phyloP scores from a whole-genome alignment of 2,113 vertebrate genomes.

The Rhadina sibilatrix region DNA sequence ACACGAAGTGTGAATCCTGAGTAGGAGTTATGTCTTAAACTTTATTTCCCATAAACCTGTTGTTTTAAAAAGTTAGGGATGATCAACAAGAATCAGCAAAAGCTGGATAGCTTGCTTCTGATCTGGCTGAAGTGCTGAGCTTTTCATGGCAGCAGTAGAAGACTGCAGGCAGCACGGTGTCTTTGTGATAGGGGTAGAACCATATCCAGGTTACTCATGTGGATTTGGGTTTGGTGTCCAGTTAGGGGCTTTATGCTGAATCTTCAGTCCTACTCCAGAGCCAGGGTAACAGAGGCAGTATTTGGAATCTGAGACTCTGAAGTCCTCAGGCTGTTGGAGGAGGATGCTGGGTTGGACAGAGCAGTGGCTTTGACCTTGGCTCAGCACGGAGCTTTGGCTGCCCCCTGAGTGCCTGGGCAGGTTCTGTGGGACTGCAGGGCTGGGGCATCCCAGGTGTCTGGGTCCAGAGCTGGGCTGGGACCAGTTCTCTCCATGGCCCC shows the following conservation, averaged over 20 bases:
- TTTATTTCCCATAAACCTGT: not conserved
- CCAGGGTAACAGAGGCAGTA: not conserved
- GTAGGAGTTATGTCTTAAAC: not conserved
- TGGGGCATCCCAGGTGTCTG: accelerated
- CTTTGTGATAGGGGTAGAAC: not conserved
- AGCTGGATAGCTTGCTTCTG: not conserved
- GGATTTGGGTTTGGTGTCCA: not conserved
- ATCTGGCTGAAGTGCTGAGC: not conserved
- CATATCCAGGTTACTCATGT: not conserved
- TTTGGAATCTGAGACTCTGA: not conserved
- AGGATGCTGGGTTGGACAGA: not conserved
- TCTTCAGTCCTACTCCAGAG: not conserved
- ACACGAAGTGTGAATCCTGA: not conserved
- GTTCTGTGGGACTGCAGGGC: not conserved
- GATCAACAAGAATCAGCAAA: not conserved
- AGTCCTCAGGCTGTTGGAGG: not conserved
- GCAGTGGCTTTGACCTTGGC: not conserved
- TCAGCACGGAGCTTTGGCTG: accelerated
- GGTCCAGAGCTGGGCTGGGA: not conserved
- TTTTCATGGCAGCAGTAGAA: not conserved
- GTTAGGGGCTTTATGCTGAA: not conserved
- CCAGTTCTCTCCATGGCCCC: not conserved
- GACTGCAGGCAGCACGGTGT: not conserved
- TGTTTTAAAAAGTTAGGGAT: not conserved
- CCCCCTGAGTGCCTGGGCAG: not conserved